Evolutionary conservation across 2,797 vertebrate genomes (phyloP).

Genomic region (Leptodactylus fallax): DNA sequence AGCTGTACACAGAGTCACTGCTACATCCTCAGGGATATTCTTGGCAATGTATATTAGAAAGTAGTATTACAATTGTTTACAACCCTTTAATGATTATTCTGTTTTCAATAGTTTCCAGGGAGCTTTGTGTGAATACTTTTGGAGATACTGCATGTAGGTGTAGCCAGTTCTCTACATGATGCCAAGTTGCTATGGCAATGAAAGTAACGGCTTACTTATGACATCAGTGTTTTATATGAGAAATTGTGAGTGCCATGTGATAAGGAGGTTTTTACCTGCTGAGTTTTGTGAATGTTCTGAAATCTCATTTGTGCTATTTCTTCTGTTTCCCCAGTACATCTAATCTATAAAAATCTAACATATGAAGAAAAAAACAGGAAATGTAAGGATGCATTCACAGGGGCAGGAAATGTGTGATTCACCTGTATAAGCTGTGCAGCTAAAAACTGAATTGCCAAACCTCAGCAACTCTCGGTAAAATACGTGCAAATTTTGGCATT

Average conservation of each 20-base stretch:
- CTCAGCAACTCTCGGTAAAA: too few species aligned
- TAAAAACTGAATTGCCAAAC: too few species aligned
- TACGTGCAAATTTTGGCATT: too few species aligned
- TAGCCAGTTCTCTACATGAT: neutral
- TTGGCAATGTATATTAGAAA: neutral
- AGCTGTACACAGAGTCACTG: too few species aligned
- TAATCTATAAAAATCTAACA: neutral
- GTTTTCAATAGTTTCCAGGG: constrained; percentile 8
- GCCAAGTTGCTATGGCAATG: constrained; percentile 20
- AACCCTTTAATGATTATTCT: neutral
- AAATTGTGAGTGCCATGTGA: neutral
- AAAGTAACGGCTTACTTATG: constrained; percentile 13
- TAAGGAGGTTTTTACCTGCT: neutral
- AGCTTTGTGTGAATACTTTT: neutral
- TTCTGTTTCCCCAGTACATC: neutral
- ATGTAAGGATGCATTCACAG: too few species aligned
- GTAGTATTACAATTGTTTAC: neutral
- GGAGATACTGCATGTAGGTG: constrained; percentile 19
- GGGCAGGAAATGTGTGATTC: too few species aligned
- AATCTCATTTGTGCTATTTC: neutral
- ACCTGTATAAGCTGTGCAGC: too few species aligned
- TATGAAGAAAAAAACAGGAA: neutral
- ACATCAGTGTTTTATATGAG: neutral
- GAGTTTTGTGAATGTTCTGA: too few species aligned
- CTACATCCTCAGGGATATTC: too few species aligned